Percentiles rank a stretch among this genome's conserved stretches.
These are phyloP conservation scores for Choloepus didactylus DNA, from an alignment of 2,797 vertebrate genomes.

Conservation along the genomic window DNA sequence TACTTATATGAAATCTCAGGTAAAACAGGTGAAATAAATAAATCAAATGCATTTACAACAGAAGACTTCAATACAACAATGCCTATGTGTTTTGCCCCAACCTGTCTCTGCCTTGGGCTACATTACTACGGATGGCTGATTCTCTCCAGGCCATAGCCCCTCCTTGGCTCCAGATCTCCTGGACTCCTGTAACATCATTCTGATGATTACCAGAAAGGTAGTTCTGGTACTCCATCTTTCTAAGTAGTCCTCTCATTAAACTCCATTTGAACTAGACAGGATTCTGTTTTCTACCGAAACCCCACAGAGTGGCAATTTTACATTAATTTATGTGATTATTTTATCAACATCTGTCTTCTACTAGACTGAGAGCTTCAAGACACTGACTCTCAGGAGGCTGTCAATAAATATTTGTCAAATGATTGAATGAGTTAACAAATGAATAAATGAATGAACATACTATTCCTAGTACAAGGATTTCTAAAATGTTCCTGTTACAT, in stretches of 20 bases:
- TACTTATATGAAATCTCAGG: neutral
- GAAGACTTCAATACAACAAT: neutral
- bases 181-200: neutral
- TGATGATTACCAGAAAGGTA: neutral
- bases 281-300: neutral
- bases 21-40: neutral
- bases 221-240: neutral
- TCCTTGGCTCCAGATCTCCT: neutral
- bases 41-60: neutral
- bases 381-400: neutral
- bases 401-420: constrained; percentile 33
- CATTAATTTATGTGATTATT: neutral
- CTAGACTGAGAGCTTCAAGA: constrained; percentile 9
- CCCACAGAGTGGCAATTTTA: neutral
- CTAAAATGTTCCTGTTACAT: neutral
- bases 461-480: neutral
- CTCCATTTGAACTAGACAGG: neutral
- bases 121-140: neutral
- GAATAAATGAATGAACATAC: neutral
- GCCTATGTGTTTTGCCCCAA: neutral
- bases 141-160: neutral
- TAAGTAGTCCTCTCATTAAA: neutral
- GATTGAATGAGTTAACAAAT: constrained; percentile 29
- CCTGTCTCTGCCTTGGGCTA: neutral
- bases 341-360: neutral